These are phyloP conservation scores for Meriones unguiculatus DNA, from an alignment of 2,113 vertebrate genomes.

Conservation along the genomic window DNA sequence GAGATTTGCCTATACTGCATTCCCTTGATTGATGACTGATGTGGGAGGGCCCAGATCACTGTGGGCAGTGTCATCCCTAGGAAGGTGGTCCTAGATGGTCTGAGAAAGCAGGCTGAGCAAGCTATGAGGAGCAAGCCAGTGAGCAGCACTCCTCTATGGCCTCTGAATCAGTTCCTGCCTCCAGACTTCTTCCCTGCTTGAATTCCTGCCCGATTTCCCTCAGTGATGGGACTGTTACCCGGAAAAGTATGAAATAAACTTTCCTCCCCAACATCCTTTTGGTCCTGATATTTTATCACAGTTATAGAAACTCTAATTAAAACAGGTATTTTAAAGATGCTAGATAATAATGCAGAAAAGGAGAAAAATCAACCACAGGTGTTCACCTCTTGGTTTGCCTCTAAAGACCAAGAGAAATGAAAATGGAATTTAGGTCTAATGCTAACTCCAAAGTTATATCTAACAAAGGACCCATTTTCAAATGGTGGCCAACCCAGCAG, in stretches of 20 bases:
- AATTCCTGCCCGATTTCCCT: background rate
- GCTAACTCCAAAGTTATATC: background rate
- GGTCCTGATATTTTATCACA: background rate
- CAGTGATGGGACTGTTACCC: too few species aligned
- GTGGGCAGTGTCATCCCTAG: background rate
- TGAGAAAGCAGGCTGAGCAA: background rate
- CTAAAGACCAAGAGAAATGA: background rate
- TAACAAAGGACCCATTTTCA: background rate
- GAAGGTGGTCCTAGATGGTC: background rate
- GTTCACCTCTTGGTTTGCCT: background rate
- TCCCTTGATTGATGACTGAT: background rate
- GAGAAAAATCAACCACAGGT: background rate
- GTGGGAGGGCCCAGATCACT: background rate
- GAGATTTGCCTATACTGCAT: background rate
- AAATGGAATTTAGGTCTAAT: background rate
- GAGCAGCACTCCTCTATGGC: background rate
- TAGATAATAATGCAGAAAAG: background rate
- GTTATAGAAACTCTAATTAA: background rate
- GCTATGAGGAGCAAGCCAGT: background rate
- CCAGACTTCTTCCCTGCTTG: background rate
- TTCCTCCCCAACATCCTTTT: background rate
- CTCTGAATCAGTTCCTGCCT: background rate
- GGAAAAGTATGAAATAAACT: background rate
- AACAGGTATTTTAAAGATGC: background rate
- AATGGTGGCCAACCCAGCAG: background rate